A percentile compares a stretch with the other conserved stretches of the same genome.
phyloP scores from a whole-genome alignment of 2,797 vertebrate genomes.

The Pantherophis alleghaniensis region DNA sequence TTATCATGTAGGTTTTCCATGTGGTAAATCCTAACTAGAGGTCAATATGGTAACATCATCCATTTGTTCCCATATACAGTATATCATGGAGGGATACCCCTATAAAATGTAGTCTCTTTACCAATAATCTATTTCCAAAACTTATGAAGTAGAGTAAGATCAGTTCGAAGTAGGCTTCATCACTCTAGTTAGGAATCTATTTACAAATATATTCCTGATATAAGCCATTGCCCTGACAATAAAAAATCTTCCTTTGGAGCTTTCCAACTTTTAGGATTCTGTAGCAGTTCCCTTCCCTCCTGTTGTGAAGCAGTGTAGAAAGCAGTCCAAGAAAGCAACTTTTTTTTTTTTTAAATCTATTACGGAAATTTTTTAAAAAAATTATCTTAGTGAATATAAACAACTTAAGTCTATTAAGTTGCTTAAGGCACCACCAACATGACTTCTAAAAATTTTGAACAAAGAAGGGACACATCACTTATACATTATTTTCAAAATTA shows the following conservation, averaged over 20 bases:
- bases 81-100: background rate
- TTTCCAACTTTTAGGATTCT: background rate
- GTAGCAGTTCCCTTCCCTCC: background rate
- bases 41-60: background rate
- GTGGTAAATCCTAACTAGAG: background rate
- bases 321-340: background rate
- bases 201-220: background rate
- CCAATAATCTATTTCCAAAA: background rate
- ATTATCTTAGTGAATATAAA: background rate
- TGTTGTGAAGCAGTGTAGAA: background rate
- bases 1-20: background rate
- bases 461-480: background rate
- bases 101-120: background rate
- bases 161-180: background rate
- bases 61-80: background rate
- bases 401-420: background rate
- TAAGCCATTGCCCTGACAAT: background rate
- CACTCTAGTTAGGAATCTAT: background rate
- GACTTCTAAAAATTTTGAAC: background rate
- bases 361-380: background rate
- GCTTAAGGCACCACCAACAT: background rate
- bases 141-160: background rate
- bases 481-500: background rate
- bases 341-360: background rate
- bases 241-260: background rate